Conservation (phyloP, 2,797 vertebrate genomes). For the Lindbergichthys nudifrons region DNA sequence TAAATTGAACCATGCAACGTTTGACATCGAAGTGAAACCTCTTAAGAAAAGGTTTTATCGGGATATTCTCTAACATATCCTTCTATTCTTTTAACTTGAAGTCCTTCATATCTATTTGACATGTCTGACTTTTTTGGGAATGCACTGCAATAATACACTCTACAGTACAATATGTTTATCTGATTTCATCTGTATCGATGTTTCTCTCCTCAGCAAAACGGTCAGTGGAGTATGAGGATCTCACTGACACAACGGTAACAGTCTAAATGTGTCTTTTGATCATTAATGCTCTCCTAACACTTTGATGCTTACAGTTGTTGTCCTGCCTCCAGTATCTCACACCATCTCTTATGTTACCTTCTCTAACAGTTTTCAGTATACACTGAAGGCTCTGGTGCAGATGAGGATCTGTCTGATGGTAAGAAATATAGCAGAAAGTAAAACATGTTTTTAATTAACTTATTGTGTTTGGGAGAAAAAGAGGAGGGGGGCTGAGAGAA, state of each 20-base stretch:
- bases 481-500: neutral
- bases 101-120: neutral
- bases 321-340: neutral
- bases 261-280: neutral
- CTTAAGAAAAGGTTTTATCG: neutral
- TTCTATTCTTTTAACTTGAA: neutral
- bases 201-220: slow-evolving; percentile 41
- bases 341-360: neutral
- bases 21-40: slow-evolving; percentile 20
- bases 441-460: neutral
- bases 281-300: neutral
- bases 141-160: neutral
- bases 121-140: neutral
- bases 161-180: neutral
- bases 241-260: slow-evolving; percentile 39
- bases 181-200: neutral
- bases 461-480: neutral
- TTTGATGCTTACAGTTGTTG: neutral
- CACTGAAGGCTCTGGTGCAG: slow-evolving; percentile 17
- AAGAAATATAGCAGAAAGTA: slow-evolving; percentile 5
- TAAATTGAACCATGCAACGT: slow-evolving; percentile 2
- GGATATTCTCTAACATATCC: neutral
- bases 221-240: slow-evolving; percentile 8
- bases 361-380: slow-evolving; percentile 25
- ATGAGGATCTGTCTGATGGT: neutral